phyloP scores from a whole-genome alignment of 2,797 vertebrate species.

The Amblyraja radiata region DNA sequence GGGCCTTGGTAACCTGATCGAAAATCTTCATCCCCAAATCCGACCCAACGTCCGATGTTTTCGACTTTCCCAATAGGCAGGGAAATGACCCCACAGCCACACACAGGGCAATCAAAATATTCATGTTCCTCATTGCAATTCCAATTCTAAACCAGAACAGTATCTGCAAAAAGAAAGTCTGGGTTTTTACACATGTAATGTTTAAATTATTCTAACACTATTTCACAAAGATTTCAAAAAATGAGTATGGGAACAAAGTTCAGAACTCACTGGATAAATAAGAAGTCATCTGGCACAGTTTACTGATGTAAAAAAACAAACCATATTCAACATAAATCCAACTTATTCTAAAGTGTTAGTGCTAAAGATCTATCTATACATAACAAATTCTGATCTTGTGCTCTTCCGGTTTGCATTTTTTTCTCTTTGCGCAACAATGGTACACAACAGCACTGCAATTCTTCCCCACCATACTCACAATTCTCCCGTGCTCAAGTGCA shows the following conservation, averaged over 20 bases:
- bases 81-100: neutral
- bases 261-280: neutral
- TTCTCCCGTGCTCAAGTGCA: too few species aligned
- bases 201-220: too few species aligned
- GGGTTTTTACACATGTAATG: neutral
- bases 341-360: neutral
- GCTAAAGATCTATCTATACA: neutral
- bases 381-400: too few species aligned
- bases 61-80: neutral
- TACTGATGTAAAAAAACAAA: too few species aligned
- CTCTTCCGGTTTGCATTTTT: too few species aligned
- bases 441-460: too few species aligned
- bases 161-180: neutral
- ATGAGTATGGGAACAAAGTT: too few species aligned
- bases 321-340: too few species aligned
- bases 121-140: neutral
- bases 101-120: neutral
- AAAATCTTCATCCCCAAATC: constrained; percentile 87
- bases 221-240: neutral
- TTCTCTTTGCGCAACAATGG: too few species aligned
- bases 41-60: constrained; percentile 72
- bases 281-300: too few species aligned
- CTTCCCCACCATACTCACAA: too few species aligned
- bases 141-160: neutral
- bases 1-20: constrained; percentile 68